phyloP scores from a whole-genome alignment of 2,888 invertebrate species.

The Leptinotarsa juncta region DNA sequence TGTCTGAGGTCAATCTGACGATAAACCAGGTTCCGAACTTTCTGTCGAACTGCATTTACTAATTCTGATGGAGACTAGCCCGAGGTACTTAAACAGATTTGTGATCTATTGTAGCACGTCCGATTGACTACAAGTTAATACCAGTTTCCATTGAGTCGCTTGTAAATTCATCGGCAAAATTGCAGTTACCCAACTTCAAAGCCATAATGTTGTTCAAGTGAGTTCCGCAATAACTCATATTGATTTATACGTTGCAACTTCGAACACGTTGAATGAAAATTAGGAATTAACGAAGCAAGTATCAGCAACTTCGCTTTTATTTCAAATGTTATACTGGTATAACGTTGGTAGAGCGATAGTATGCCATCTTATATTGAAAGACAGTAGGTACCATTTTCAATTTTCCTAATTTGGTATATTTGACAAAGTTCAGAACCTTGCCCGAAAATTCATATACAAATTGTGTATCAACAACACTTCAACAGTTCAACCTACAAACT shows the following conservation, averaged over 20 bases:
- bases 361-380: neutral
- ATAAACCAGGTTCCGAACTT: slow-evolving; percentile 39
- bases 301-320: neutral
- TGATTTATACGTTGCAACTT: slow-evolving; percentile 6
- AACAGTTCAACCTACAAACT: too few relatives aligned
- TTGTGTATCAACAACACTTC: too few relatives aligned
- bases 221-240: neutral
- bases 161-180: slow-evolving; percentile 32
- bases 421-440: too few relatives aligned
- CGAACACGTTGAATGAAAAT: neutral
- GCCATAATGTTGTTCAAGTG: slow-evolving; percentile 7
- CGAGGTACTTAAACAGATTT: slow-evolving; percentile 27
- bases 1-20: slow-evolving; percentile 43
- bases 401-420: too few relatives aligned
- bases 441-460: too few relatives aligned
- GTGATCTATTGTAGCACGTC: slow-evolving; percentile 26
- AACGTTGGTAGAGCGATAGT: neutral
- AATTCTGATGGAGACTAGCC: slow-evolving; percentile 31
- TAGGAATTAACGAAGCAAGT: neutral
- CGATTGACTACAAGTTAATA: slow-evolving; percentile 30
- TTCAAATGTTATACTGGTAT: neutral
- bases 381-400: too few relatives aligned
- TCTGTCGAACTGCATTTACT: slow-evolving; percentile 23
- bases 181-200: slow-evolving; percentile 2
- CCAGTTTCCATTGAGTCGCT: slow-evolving; percentile 22